Base-by-base conservation (phyloP, 2,888 invertebrate genomes). In the Frankliniella fusca region DNA sequence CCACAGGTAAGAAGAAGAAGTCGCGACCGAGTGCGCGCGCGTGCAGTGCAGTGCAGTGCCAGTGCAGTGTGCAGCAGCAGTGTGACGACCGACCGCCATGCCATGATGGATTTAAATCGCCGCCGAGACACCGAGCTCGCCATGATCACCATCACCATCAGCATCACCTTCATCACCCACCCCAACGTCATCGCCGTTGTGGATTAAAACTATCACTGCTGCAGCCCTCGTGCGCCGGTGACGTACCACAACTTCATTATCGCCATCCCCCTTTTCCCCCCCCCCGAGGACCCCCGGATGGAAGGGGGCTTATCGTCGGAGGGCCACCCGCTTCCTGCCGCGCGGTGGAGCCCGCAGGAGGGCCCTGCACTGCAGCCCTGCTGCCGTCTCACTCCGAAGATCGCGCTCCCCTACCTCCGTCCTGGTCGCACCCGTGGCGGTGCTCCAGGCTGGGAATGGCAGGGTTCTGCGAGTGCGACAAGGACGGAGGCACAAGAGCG, bases 131-230 rank as follows among this genome's bases (percentile, higher is more conserved):
- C 12, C 38, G 5, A 38, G 38, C 5, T 38, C 38, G 5, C 38
- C 38, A 38, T 38, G 3, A 38, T 2, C 38, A 38, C 2, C 38
- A 38, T 38, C 38, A 38, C 38, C 38, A 38, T 2, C 38, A 38
- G 5, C 38, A 38, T 38, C 38, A 38, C 38, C 38, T 38, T 38
- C 38, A 38, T 38, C 38, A 38, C 38, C 38, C 38, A 38, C 54
- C 15, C 2, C 54, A 7, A n/a, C 70, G 27, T 27, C 70, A 1
- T 23, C 70, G 70, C 70, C 70, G 70, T 76, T 76, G 23, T 76
- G 70, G 70, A 76, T 76, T 76, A 76, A 76, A n/a, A 76, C 70
- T 76, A 27, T 76, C 70, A 76, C 70, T 76, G 38, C 38, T 38
- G 9, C 70, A 76, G 70, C 27, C 70, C 11, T 27, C 70, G 70